phyloP scores from a whole-genome alignment of 2,888 invertebrate species.

The Melikaiella ostensackeni region DNA sequence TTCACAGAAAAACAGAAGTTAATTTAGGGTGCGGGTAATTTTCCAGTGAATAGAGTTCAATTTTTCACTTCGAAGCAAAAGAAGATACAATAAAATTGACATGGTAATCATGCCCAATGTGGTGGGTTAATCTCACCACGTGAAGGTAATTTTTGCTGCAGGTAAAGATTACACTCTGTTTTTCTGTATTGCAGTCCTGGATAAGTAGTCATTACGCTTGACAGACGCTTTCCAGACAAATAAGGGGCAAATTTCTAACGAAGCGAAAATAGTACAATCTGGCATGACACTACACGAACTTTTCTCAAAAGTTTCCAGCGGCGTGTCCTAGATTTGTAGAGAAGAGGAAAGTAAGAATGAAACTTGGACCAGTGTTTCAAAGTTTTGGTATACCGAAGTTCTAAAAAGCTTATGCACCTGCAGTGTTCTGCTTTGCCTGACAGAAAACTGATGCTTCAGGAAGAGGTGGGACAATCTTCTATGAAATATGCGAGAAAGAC shows the following conservation, averaged over 20 bases:
- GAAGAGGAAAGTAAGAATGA: slow-evolving; percentile 17
- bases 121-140: too few species aligned
- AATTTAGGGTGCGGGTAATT: too few species aligned
- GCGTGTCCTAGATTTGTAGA: slow-evolving; percentile 23
- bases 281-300: slow-evolving; percentile 19
- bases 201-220: neutral
- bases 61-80: too few species aligned
- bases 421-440: slow-evolving; percentile 9
- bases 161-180: too few species aligned
- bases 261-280: slow-evolving; percentile 10
- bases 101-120: too few species aligned
- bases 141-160: too few species aligned
- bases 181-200: too few species aligned
- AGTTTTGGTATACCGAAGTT: slow-evolving; percentile 20
- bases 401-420: slow-evolving; percentile 29
- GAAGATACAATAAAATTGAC: too few species aligned
- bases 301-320: slow-evolving; percentile 3
- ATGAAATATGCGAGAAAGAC: neutral
- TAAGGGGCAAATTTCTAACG: neutral
- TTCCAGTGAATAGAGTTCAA: too few species aligned
- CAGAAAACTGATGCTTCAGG: neutral
- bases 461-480: neutral
- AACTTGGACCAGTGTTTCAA: slow-evolving; percentile 12
- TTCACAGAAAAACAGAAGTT: too few species aligned
- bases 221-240: neutral